Conservation (phyloP, 35 echinoderm and acorn worm species). For the Ophiothrix spiculata region DNA sequence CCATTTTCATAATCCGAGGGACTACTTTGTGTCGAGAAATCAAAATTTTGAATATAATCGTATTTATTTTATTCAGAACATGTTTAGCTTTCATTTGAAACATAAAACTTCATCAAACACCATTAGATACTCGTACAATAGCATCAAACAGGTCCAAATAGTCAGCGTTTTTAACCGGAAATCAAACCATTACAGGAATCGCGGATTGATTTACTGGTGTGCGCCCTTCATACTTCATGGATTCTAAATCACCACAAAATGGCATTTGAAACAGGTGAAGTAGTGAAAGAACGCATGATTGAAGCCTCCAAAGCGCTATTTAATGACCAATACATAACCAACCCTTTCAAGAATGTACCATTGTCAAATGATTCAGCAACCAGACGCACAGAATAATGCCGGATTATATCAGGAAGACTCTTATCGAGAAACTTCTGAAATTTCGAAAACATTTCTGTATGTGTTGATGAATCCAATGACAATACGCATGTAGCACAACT, state of each 20-base stretch:
- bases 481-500: slow-evolving; percentile 24
- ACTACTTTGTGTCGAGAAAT: too few species aligned
- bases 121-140: too few species aligned
- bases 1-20: too few species aligned
- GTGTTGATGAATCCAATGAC: slow-evolving; percentile 29
- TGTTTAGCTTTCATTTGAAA: too few species aligned
- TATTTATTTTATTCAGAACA: too few species aligned
- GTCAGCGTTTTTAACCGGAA: too few species aligned
- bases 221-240: too few species aligned
- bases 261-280: slow-evolving; percentile 7
- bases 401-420: background rate
- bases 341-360: background rate
- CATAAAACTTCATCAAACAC: too few species aligned
- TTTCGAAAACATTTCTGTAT: slow-evolving; percentile 31
- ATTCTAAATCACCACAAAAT: background rate
- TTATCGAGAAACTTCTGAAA: slow-evolving; percentile 27
- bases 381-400: background rate
- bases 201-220: too few species aligned
- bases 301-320: background rate
- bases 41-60: too few species aligned
- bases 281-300: background rate
- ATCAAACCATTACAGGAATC: too few species aligned
- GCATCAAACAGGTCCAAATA: too few species aligned
- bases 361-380: background rate
- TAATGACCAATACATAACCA: background rate